Conservation (phyloP, 2,797 vertebrate genomes). For the Thunnus albacares region DNA sequence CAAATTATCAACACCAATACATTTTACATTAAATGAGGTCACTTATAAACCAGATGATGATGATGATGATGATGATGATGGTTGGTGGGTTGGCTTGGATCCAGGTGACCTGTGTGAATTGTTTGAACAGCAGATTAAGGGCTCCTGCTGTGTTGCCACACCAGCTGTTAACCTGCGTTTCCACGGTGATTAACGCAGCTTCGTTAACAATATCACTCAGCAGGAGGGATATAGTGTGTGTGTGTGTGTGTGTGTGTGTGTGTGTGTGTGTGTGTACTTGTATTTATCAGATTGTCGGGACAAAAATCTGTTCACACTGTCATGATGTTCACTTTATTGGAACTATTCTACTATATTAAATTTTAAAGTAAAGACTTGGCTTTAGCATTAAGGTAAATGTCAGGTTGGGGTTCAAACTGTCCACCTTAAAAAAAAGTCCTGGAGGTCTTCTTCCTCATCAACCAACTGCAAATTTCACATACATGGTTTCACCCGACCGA, state of each 20-base stretch:
- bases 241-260: neutral
- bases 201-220: slow-evolving; percentile 12
- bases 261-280: neutral
- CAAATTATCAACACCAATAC: neutral
- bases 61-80: neutral
- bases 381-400: too few species aligned
- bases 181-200: slow-evolving; percentile 30
- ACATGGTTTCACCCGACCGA: too few species aligned
- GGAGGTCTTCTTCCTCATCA: too few species aligned
- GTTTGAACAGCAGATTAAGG: slow-evolving; percentile 32
- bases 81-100: neutral
- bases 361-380: too few species aligned
- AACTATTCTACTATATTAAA: too few species aligned
- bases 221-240: neutral
- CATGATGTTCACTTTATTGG: too few species aligned
- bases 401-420: too few species aligned
- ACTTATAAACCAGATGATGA: neutral
- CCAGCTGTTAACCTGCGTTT: slow-evolving; percentile 18
- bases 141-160: slow-evolving; percentile 18
- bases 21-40: neutral
- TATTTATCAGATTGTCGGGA: neutral
- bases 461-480: too few species aligned
- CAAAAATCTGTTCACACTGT: too few species aligned
- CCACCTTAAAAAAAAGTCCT: too few species aligned
- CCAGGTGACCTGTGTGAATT: slow-evolving; percentile 7